Conservation (phyloP, 2,888 invertebrate genomes). For the Cryptocephalus primarius region DNA sequence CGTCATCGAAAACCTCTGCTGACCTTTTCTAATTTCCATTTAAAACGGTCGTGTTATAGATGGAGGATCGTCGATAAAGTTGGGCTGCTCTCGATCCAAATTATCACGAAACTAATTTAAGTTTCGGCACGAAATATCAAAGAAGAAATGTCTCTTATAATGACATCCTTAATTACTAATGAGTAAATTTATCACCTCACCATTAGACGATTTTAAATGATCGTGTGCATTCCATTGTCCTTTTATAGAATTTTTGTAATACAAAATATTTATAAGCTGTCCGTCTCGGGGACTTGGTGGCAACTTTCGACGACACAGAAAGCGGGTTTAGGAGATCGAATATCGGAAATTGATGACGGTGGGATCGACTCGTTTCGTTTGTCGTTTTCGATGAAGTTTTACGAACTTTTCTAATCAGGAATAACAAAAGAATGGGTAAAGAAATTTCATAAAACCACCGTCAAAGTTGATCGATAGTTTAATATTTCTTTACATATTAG, state of each 20-base stretch:
- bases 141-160: conserved; percentile 10
- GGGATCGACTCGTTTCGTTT: background rate
- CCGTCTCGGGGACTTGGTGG: conserved; percentile 8
- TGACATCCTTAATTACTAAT: conserved; percentile 16
- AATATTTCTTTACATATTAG: too few species aligned
- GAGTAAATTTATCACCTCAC: conserved; percentile 22
- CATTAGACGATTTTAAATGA: conserved; percentile 25
- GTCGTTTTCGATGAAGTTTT: background rate
- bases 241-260: conserved; percentile 20
- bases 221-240: conserved; percentile 22
- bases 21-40: too few species aligned
- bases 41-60: too few species aligned
- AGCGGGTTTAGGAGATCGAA: conserved; percentile 1
- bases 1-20: too few species aligned
- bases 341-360: background rate
- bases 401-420: too few species aligned
- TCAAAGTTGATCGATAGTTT: too few species aligned
- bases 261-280: conserved; percentile 9
- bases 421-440: too few species aligned
- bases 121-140: conserved; percentile 15
- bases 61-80: background rate
- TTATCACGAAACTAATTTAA: conserved; percentile 10
- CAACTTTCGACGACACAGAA: conserved; percentile 4
- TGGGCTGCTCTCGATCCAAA: background rate
- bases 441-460: too few species aligned